A percentile compares a stretch with the other conserved stretches of the same genome.
Evolutionary conservation across 1,140 invertebrate species (phyloP).

Genomic region (Zaprionus vittiger): DNA sequence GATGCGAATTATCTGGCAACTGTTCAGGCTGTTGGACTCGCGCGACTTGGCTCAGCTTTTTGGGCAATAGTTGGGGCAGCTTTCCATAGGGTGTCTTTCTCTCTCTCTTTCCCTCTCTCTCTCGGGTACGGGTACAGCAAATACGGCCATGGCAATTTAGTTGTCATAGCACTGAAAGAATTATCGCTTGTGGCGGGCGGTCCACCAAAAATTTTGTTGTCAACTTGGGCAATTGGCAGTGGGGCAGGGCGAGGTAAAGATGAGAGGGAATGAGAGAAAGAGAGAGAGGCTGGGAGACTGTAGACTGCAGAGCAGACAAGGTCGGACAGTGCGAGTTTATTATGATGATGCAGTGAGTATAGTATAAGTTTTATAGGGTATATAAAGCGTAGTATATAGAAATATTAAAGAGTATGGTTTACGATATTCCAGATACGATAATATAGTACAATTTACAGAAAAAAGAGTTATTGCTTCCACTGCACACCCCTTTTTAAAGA

Average conservation of each 20-base stretch:
- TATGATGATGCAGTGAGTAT: conserved; percentile 46
- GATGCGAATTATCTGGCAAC: conserved; percentile 72
- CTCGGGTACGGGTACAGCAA: conserved; percentile 45
- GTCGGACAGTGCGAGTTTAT: conserved; percentile 72
- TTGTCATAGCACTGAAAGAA: conserved; percentile 80
- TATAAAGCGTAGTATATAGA: not conserved
- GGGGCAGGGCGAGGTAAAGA: not conserved
- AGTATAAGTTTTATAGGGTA: not conserved
- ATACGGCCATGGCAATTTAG: conserved; percentile 81
- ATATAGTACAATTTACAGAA: not conserved
- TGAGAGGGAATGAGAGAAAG: not conserved
- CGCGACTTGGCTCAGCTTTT: conserved; percentile 15
- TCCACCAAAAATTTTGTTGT: conserved; percentile 82
- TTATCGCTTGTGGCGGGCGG: conserved; percentile 82
- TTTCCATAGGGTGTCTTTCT: conserved; percentile 15
- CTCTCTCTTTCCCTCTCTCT: not conserved
- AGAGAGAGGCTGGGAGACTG: not conserved
- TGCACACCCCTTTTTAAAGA: not conserved
- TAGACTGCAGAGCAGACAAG: conserved; percentile 47
- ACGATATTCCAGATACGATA: not conserved
- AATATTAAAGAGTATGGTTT: not conserved
- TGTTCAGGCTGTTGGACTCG: not conserved
- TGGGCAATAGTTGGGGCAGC: conserved; percentile 56
- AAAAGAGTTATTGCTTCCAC: not conserved
- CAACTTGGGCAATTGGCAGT: conserved; percentile 74